Conservation (phyloP, 2,888 invertebrate species). For the Apoda limacodes region DNA sequence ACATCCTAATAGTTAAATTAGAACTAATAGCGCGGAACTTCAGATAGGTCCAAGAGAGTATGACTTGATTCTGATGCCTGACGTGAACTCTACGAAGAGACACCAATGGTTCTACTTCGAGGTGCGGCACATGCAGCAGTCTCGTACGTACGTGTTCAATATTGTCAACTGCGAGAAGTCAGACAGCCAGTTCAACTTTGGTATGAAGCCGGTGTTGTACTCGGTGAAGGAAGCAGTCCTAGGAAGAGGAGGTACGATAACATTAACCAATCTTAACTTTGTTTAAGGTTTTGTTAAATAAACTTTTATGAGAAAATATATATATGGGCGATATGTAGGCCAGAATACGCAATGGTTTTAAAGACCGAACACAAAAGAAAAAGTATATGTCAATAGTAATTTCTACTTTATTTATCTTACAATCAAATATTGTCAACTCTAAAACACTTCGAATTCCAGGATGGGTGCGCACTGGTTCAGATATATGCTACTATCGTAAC, state of each 20-base stretch:
- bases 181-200: constrained; percentile 88
- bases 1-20: not conserved
- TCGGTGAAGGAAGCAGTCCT: constrained; percentile 79
- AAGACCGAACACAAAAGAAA: no score
- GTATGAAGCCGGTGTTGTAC: constrained; percentile 89
- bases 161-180: constrained; percentile 89
- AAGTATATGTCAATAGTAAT: not conserved
- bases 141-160: constrained; percentile 81
- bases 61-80: constrained; percentile 84
- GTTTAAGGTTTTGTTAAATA: no score
- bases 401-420: not conserved
- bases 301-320: no score
- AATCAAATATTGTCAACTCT: constrained; percentile 15
- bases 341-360: no score
- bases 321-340: no score
- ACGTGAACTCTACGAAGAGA: constrained; percentile 82
- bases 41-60: constrained; percentile 83
- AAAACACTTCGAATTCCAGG: no score
- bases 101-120: constrained; percentile 95
- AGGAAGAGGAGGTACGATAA: constrained; percentile 55
- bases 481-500: constrained; percentile 88
- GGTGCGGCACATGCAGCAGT: constrained; percentile 81
- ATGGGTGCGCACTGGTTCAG: constrained; percentile 80
- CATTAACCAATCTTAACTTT: no score
- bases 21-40: constrained; percentile 22